Percentiles rank a stretch among this genome's conserved stretches.
Conservation (phyloP, 2,113 vertebrate species). For the Mungos mungo region DNA sequence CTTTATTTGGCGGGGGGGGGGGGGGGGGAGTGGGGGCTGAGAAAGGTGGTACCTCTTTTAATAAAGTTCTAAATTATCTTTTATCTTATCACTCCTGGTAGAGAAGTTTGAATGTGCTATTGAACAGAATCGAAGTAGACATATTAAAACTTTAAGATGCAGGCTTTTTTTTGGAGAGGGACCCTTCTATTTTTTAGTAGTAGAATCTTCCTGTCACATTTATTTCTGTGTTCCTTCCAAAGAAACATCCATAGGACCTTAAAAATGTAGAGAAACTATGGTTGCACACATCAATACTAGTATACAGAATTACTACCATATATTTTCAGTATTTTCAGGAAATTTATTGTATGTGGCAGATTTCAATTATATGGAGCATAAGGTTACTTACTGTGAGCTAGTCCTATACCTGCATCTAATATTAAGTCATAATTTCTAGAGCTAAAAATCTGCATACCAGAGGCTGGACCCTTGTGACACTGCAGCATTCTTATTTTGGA, state of each 20-base stretch:
- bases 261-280: neutral
- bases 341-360: neutral
- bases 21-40: too few relatives aligned
- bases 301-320: neutral
- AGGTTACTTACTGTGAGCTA: neutral
- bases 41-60: neutral
- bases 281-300: neutral
- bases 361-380: neutral
- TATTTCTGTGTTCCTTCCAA: neutral
- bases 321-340: constrained; percentile 8
- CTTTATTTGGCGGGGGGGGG: neutral
- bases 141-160: neutral
- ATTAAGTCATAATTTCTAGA: neutral
- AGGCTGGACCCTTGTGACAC: neutral
- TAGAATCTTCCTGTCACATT: neutral
- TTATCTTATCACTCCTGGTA: neutral
- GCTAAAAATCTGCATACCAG: neutral
- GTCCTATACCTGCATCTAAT: neutral
- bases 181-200: neutral
- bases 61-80: neutral
- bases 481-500: neutral
- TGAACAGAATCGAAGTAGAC: neutral
- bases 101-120: neutral
- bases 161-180: neutral
- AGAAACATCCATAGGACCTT: neutral